phyloP scores from a whole-genome alignment of 1,140 invertebrate genomes.

The Amyelois transitella region DNA sequence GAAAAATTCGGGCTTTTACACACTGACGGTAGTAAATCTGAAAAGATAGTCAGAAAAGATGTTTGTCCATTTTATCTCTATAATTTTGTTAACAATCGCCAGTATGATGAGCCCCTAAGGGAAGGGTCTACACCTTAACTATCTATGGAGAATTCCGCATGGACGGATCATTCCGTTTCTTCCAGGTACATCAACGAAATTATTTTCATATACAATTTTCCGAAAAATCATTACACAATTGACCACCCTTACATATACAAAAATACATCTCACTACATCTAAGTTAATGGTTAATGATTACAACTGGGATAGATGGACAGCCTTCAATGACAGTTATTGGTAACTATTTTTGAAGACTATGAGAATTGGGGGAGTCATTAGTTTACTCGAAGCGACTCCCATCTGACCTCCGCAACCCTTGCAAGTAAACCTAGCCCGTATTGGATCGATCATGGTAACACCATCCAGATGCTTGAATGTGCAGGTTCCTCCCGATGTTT shows the following conservation, averaged over 20 bases:
- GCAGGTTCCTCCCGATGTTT: too few species aligned
- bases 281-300: constrained; percentile 38
- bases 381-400: too few species aligned
- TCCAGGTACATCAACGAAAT: constrained; percentile 52
- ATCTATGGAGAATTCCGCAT: constrained; percentile 58
- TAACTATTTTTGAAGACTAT: too few species aligned
- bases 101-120: constrained; percentile 8
- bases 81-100: too few species aligned
- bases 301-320: neutral
- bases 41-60: neutral
- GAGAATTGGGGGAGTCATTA: too few species aligned
- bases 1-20: neutral
- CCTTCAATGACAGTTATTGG: neutral
- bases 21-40: neutral
- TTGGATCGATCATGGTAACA: too few species aligned
- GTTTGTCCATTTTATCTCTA: too few species aligned
- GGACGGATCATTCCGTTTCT: constrained; percentile 53
- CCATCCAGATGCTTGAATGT: too few species aligned
- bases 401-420: too few species aligned
- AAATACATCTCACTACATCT: constrained; percentile 66
- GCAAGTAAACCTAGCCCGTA: too few species aligned
- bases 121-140: constrained; percentile 43
- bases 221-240: constrained; percentile 36
- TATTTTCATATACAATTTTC: constrained; percentile 24
- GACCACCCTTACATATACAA: constrained; percentile 54